Percentiles rank a stretch among this genome's conserved stretches.
phyloP scores from a whole-genome alignment of 2,888 invertebrate species.

The Metacarcinus magister region DNA sequence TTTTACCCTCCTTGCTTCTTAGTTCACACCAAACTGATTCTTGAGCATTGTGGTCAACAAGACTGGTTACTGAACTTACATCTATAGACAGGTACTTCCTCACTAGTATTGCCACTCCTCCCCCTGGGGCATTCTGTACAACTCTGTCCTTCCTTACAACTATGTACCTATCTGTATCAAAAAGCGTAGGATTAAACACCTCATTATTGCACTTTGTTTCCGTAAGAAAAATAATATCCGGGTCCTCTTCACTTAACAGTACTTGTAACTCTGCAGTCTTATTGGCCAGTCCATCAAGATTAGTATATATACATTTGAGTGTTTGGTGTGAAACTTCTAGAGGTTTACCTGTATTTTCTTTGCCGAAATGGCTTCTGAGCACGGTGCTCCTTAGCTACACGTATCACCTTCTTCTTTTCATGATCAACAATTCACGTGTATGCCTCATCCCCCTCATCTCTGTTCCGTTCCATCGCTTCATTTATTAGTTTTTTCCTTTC shows the following conservation, averaged over 20 bases:
- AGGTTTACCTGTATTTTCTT: not conserved
- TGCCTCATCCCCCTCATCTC: not conserved
- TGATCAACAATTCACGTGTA: not conserved
- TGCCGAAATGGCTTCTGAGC: not conserved
- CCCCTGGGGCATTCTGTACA: constrained; percentile 51
- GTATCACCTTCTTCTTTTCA: constrained; percentile 14
- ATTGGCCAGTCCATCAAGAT: constrained; percentile 62
- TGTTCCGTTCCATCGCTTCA: not conserved
- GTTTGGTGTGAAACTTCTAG: constrained; percentile 48
- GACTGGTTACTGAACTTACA: constrained; percentile 30
- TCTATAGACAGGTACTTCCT: constrained; percentile 48
- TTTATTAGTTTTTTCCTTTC: constrained; percentile 21
- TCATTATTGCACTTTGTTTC: constrained; percentile 44
- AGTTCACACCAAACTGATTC: constrained; percentile 71
- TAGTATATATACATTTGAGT: constrained; percentile 60
- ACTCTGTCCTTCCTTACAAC: constrained; percentile 59
- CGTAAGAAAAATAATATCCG: constrained; percentile 60
- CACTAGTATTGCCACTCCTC: constrained; percentile 46
- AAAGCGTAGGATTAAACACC: not conserved
- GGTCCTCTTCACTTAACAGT: constrained; percentile 58
- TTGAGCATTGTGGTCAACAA: constrained; percentile 52
- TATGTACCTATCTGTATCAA: not conserved
- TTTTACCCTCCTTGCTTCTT: constrained; percentile 54
- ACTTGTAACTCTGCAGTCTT: constrained; percentile 64
- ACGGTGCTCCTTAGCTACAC: not conserved